A percentile compares a stretch with the other conserved stretches of the same genome.
phyloP scores from a whole-genome alignment of 2,113 vertebrate species.

The Eonycteris spelaea region DNA sequence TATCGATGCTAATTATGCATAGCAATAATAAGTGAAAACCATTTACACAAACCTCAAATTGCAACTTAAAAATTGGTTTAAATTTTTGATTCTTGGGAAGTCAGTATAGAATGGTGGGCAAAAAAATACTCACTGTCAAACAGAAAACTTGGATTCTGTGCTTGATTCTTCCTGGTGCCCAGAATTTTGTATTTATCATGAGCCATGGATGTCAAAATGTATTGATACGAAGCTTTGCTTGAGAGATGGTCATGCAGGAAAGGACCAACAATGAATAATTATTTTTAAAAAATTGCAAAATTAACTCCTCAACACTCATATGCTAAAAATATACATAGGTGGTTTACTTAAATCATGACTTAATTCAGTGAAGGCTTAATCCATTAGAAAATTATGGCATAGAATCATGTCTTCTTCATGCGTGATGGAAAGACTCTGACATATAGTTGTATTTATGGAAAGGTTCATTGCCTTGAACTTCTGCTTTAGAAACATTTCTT shows the following conservation, averaged over 20 bases:
- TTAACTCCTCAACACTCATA: not conserved
- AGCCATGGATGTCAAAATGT: not conserved
- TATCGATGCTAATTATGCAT: constrained; percentile 31
- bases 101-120: not conserved
- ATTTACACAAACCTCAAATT: constrained; percentile 38
- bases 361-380: constrained; percentile 2
- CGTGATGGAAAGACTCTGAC: not conserved
- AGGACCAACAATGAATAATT: not conserved
- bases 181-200: not conserved
- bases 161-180: not conserved
- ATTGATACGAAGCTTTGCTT: not conserved
- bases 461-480: not conserved
- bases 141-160: not conserved
- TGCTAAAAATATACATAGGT: not conserved
- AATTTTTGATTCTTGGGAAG: not conserved
- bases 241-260: not conserved
- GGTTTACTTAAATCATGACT: not conserved
- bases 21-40: constrained; percentile 30
- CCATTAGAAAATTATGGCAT: not conserved
- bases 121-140: not conserved
- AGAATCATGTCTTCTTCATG: not conserved
- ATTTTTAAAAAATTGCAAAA: not conserved
- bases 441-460: constrained; percentile 17
- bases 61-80: constrained; percentile 50
- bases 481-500: not conserved